Percentiles rank a stretch among this genome's conserved stretches.
Conservation (phyloP, 2,888 invertebrate species). For the Doris montereyensis region DNA sequence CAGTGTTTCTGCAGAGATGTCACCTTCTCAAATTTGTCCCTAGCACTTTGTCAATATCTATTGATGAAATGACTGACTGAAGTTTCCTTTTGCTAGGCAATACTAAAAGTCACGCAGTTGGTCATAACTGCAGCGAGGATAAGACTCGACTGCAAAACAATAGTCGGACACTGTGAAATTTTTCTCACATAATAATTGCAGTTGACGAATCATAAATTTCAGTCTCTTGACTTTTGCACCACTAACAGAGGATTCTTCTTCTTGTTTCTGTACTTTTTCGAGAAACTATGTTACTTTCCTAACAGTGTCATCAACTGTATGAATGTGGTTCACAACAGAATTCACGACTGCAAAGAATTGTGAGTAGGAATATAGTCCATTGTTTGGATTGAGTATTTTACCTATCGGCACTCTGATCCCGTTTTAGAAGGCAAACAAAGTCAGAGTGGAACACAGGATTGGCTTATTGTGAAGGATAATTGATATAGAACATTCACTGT, state of each 20-base stretch:
- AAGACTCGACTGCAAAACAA: constrained; percentile 6
- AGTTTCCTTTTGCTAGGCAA: not conserved
- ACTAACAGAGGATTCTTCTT: too few relatives aligned
- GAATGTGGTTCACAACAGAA: not conserved
- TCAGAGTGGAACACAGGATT: not conserved
- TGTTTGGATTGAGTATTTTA: not conserved
- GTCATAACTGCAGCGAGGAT: not conserved
- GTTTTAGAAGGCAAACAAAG: not conserved
- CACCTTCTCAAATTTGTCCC: not conserved
- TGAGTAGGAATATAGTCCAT: not conserved
- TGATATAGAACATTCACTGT: not conserved
- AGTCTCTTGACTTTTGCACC: too few relatives aligned
- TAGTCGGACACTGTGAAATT: not conserved
- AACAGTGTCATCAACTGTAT: not conserved
- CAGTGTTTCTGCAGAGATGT: too few relatives aligned
- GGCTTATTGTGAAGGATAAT: not conserved
- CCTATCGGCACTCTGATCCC: not conserved
- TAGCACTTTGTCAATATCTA: not conserved
- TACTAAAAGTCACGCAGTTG: not conserved
- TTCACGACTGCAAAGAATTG: not conserved
- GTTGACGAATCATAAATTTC: not conserved
- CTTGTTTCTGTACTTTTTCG: too few relatives aligned
- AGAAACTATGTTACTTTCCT: too few relatives aligned
- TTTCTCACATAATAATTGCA: not conserved
- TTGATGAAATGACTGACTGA: not conserved